Percentiles rank a stretch among this genome's conserved stretches.
Conservation (phyloP, 2,888 invertebrate genomes). For the Rotaria magnacalcarata region DNA sequence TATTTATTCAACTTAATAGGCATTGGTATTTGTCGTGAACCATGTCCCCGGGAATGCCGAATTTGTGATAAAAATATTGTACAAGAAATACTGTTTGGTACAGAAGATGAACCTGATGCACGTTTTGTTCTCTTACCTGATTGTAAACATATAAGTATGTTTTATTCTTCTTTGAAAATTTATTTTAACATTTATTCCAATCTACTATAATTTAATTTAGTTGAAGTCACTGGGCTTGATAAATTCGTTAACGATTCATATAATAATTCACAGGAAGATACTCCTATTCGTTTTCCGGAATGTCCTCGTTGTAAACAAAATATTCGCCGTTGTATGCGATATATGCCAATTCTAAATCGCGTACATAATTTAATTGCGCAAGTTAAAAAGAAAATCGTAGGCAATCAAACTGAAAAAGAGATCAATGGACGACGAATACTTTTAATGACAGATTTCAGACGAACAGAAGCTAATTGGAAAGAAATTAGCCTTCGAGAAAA, state of each 20-base stretch:
- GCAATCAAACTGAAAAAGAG: background rate
- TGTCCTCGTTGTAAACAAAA: constrained; percentile 67
- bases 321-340: constrained; percentile 62
- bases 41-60: constrained; percentile 65
- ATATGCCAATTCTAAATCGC: constrained; percentile 62
- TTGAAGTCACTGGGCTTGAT: constrained; percentile 58
- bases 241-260: constrained; percentile 50
- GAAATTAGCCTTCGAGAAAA: background rate
- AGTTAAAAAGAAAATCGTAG: background rate
- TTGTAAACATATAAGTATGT: constrained; percentile 51
- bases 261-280: constrained; percentile 46
- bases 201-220: background rate
- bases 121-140: constrained; percentile 54
- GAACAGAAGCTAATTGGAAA: background rate
- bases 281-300: constrained; percentile 53
- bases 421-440: background rate
- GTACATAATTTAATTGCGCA: background rate
- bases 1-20: background rate
- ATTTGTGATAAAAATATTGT: constrained; percentile 60
- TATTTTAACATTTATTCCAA: background rate
- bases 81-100: constrained; percentile 54
- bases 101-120: constrained; percentile 63
- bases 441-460: background rate
- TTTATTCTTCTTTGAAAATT: background rate
- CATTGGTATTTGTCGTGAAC: constrained; percentile 69